Evolutionary conservation across 2,797 vertebrate genomes (phyloP).

Genomic region (Darevskia mixta): DNA sequence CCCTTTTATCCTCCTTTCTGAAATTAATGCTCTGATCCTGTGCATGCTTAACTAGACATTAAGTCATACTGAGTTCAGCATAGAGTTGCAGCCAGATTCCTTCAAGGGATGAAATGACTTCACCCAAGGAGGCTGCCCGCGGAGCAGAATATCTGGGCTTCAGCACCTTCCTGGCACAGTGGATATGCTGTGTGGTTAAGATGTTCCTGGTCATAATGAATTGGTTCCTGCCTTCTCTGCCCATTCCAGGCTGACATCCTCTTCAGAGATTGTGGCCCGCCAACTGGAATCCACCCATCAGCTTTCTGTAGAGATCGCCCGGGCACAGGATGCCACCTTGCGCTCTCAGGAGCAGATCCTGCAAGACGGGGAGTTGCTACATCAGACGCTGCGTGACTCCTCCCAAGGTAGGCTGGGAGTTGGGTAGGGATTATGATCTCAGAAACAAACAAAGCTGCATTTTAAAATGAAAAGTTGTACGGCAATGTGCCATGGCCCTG

Average conservation of each 20-base stretch:
- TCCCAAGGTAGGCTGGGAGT: constrained; percentile 24
- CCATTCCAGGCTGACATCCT: constrained; percentile 39
- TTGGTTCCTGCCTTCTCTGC: constrained; percentile 10
- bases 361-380: constrained; percentile 28
- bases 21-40: neutral
- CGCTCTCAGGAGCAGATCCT: constrained; percentile 36
- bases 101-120: neutral
- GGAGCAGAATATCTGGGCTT: too few relatives aligned
- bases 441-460: neutral
- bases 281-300: constrained; percentile 31
- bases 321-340: constrained; percentile 32
- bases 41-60: neutral
- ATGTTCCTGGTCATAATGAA: neutral
- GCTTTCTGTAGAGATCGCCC: constrained; percentile 22
- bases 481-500: too few relatives aligned
- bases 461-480: too few relatives aligned
- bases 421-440: neutral
- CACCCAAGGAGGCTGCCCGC: neutral
- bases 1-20: neutral
- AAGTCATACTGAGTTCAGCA: neutral
- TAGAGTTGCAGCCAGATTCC: neutral
- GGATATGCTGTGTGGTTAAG: neutral
- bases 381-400: constrained; percentile 21
- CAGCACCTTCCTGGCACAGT: neutral
- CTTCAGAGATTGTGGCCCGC: constrained; percentile 27